Evolutionary conservation across 2,888 invertebrate genomes (phyloP).

Genomic region (Helleia helle): DNA sequence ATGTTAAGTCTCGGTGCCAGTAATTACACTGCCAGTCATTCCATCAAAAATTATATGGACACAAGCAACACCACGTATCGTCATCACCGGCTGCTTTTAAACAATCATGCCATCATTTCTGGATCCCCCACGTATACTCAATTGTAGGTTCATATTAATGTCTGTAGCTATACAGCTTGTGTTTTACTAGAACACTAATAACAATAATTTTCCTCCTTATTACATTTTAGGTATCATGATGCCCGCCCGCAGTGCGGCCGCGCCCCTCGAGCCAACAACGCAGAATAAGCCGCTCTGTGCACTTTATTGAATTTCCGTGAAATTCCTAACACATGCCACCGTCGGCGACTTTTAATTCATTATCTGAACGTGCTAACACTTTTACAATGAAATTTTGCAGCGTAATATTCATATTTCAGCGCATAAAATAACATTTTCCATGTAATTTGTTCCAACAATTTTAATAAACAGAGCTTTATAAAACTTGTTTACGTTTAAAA

Average conservation of each 20-base stretch:
- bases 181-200: too few species aligned
- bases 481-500: too few species aligned
- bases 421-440: constrained; percentile 9
- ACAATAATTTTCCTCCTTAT: neutral
- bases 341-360: constrained; percentile 36
- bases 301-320: constrained; percentile 58
- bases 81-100: too few species aligned
- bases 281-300: constrained; percentile 20
- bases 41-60: too few species aligned
- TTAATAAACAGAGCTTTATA: neutral
- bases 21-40: too few species aligned
- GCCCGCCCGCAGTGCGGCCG: constrained; percentile 17
- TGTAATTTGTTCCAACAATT: constrained; percentile 9
- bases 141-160: too few species aligned
- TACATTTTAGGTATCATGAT: neutral
- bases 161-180: too few species aligned
- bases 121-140: too few species aligned
- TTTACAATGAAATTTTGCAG: constrained; percentile 16
- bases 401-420: constrained; percentile 8
- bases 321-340: constrained; percentile 52
- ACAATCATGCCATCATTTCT: too few species aligned
- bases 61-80: too few species aligned
- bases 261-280: constrained; percentile 26
- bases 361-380: constrained; percentile 26
- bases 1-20: too few species aligned